A percentile compares a stretch with the other conserved stretches of the same genome.
phyloP scores from a whole-genome alignment of 30 jellyfish, hydroid and myxozoan genomes.

The Chironex yamaguchii region DNA sequence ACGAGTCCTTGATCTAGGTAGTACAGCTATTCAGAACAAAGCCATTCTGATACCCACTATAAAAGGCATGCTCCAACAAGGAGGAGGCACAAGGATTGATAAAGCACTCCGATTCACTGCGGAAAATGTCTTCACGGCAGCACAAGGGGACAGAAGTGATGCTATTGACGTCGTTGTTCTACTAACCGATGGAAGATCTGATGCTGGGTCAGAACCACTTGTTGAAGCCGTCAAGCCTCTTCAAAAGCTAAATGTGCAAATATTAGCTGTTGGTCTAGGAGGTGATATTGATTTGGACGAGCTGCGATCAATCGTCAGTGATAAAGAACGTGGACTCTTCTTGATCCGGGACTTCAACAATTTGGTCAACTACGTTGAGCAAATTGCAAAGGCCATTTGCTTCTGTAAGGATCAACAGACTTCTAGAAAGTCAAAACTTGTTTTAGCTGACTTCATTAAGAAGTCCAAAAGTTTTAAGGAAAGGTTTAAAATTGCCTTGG shows the following conservation, averaged over 20 bases:
- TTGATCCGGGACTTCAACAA: conserved; percentile 50
- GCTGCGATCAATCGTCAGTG: conserved; percentile 65
- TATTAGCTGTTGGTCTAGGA: conserved; percentile 89
- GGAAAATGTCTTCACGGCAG: conserved; percentile 56
- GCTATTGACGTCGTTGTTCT: conserved; percentile 80
- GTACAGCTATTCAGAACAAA: too few species aligned
- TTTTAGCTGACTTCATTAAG: too few species aligned
- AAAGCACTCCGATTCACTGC: conserved; percentile 80
- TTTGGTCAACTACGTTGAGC: conserved; percentile 55
- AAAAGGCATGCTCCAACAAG: conserved; percentile 14
- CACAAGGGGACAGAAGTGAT: conserved; percentile 58
- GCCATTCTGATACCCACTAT: conserved; percentile 45
- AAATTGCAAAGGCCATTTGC: conserved; percentile 76
- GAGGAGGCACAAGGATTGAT: conserved; percentile 86
- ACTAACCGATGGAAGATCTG: conserved; percentile 84
- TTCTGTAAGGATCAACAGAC: conserved; percentile 55
- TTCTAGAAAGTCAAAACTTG: background rate
- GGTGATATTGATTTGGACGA: conserved; percentile 66
- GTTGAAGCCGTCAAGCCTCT: conserved; percentile 72
- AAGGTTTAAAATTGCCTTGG: too few species aligned
- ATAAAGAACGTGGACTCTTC: conserved; percentile 61
- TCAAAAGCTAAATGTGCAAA: conserved; percentile 72
- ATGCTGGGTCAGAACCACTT: conserved; percentile 68
- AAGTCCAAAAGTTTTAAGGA: too few species aligned
- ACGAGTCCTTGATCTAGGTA: too few species aligned